Percentiles rank a stretch among this genome's conserved stretches.
Evolutionary conservation across 2,888 invertebrate species (phyloP).

Genomic region (Eupithecia centaureata): DNA sequence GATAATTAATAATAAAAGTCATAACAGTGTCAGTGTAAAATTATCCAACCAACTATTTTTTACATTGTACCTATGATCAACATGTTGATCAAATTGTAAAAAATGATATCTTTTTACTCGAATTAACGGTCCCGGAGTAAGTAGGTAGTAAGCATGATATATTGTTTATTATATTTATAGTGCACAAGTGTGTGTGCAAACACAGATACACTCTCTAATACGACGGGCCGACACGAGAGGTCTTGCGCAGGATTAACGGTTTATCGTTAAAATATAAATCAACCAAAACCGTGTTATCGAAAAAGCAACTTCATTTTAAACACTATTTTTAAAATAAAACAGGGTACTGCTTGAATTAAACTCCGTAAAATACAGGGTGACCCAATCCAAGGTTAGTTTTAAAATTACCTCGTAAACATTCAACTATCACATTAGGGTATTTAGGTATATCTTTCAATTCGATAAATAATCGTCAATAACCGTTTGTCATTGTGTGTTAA

Average conservation of each 20-base stretch:
- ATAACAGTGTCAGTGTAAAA: background rate
- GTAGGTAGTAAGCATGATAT: too few species aligned
- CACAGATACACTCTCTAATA: too few species aligned
- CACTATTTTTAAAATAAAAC: background rate
- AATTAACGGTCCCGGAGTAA: too few species aligned
- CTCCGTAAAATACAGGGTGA: conserved; percentile 1
- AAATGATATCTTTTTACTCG: too few species aligned
- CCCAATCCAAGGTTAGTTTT: background rate
- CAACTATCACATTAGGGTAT: background rate
- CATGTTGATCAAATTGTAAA: too few species aligned
- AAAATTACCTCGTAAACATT: background rate
- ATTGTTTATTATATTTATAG: too few species aligned
- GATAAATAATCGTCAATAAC: background rate
- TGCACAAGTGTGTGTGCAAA: too few species aligned
- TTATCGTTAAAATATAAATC: background rate
- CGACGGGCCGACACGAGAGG: too few species aligned
- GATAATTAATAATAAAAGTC: background rate
- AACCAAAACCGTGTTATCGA: background rate
- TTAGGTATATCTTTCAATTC: background rate
- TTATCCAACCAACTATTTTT: background rate
- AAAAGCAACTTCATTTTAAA: background rate
- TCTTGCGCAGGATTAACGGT: too few species aligned
- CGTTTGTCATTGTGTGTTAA: too few species aligned
- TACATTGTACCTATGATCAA: background rate
- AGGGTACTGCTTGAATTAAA: background rate